These are phyloP conservation scores for Meghimatium bilineatum DNA, from an alignment of 2,888 invertebrate species.

Conservation along the genomic window DNA sequence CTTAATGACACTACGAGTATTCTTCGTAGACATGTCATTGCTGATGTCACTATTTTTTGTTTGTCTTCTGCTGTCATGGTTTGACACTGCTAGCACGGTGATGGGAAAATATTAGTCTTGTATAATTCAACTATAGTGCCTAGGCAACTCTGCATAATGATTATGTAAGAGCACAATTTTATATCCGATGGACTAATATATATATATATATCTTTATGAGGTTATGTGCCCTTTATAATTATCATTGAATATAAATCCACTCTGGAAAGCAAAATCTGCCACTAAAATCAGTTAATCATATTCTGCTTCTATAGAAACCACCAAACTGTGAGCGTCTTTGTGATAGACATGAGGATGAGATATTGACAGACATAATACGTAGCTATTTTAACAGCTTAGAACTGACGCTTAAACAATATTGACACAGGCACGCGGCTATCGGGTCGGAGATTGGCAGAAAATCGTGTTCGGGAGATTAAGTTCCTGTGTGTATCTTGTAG, in stretches of 20 bases:
- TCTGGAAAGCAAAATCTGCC: not conserved
- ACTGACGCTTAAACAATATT: conserved; percentile 25
- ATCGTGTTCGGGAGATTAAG: conserved; percentile 25
- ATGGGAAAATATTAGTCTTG: too few species aligned
- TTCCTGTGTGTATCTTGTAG: conserved; percentile 30
- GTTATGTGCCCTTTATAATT: too few species aligned
- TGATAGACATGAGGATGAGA: conserved; percentile 11
- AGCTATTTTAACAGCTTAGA: conserved; percentile 28
- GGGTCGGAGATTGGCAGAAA: conserved; percentile 14
- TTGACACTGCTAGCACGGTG: too few species aligned
- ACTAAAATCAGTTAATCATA: conserved; percentile 1
- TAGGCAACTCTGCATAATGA: too few species aligned
- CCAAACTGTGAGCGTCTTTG: not conserved
- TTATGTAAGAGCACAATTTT: too few species aligned
- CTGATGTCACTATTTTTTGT: too few species aligned
- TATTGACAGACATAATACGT: conserved; percentile 22
- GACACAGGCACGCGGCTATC: conserved; percentile 23
- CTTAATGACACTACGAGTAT: too few species aligned
- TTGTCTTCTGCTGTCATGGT: too few species aligned
- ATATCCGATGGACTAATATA: too few species aligned
- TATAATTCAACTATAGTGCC: too few species aligned
- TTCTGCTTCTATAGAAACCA: not conserved
- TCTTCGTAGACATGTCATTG: too few species aligned
- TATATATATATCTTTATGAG: too few species aligned
- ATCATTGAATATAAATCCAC: not conserved